phyloP scores from a whole-genome alignment of 2,888 invertebrate species.

The Lasioglossum leucozonium region DNA sequence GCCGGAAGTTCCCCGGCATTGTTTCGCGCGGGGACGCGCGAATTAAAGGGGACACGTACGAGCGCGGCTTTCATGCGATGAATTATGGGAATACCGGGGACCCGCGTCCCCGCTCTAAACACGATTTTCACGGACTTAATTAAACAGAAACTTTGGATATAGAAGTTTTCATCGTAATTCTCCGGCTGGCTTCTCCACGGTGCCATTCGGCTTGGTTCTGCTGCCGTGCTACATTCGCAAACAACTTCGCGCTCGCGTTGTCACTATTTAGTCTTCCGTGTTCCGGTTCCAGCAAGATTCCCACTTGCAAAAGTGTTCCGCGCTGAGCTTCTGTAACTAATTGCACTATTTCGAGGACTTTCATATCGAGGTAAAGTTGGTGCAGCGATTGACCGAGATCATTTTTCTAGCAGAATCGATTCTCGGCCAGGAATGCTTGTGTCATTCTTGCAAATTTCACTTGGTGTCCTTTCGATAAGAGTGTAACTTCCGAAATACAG shows the following conservation, averaged over 20 bases:
- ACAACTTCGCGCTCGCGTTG: constrained; percentile 12
- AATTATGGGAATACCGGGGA: constrained; percentile 44
- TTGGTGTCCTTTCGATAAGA: too few species aligned
- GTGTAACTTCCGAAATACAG: too few species aligned
- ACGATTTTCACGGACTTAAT: constrained; percentile 57
- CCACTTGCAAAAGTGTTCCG: not conserved
- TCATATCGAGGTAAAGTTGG: not conserved
- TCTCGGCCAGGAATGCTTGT: too few species aligned
- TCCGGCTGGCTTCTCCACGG: not conserved
- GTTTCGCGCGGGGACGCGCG: constrained; percentile 16
- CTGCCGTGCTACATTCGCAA: not conserved
- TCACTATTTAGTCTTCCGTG: not conserved
- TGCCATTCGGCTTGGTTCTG: constrained; percentile 14
- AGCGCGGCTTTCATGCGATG: constrained; percentile 33
- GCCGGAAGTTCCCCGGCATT: constrained; percentile 1
- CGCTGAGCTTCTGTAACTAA: not conserved
- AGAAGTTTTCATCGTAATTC: constrained; percentile 47
- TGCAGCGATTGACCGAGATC: not conserved
- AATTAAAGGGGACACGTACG: constrained; percentile 39
- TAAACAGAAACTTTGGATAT: constrained; percentile 45
- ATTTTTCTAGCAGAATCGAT: not conserved
- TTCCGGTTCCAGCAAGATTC: constrained; percentile 4
- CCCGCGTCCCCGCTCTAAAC: constrained; percentile 39
- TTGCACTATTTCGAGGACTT: not conserved
- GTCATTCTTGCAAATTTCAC: too few species aligned